Conservation (phyloP, 2,797 vertebrate species). For the Gallinago solitaria region DNA sequence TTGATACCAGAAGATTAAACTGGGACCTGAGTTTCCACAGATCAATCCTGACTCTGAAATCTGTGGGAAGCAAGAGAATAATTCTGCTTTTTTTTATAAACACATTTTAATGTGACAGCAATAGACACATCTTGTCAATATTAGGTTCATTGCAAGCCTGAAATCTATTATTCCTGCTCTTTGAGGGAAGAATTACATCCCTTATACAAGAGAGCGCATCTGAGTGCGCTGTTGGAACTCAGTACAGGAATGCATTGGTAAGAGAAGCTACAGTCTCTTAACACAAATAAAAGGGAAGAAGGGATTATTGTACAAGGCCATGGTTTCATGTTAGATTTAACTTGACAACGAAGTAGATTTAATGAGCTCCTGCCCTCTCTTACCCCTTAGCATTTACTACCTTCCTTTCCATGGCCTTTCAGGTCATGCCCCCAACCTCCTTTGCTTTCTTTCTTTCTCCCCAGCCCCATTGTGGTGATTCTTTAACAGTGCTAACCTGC, state of each 20-base stretch:
- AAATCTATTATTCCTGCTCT: not conserved
- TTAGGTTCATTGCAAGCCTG: not conserved
- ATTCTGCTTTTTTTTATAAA: not conserved
- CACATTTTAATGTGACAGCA: not conserved
- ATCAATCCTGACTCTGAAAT: not conserved
- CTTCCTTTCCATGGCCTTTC: not conserved
- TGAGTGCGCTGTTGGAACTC: not conserved
- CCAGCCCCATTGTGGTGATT: rapidly evolving
- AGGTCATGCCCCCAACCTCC: not conserved
- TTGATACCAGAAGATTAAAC: not conserved
- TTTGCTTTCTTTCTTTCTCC: not conserved
- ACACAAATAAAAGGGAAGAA: not conserved
- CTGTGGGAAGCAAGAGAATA: not conserved
- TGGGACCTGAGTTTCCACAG: not conserved
- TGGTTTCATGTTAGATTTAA: not conserved
- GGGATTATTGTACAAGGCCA: not conserved
- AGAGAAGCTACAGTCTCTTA: not conserved
- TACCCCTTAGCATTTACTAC: not conserved
- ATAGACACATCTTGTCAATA: not conserved
- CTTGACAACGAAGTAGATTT: not conserved
- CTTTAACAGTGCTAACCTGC: not conserved
- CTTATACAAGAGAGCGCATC: not conserved
- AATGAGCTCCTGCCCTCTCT: not conserved
- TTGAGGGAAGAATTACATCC: not conserved
- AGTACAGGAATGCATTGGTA: not conserved